phyloP scores from a whole-genome alignment of 2,797 vertebrate species.

The Ctenosaura bakeri region DNA sequence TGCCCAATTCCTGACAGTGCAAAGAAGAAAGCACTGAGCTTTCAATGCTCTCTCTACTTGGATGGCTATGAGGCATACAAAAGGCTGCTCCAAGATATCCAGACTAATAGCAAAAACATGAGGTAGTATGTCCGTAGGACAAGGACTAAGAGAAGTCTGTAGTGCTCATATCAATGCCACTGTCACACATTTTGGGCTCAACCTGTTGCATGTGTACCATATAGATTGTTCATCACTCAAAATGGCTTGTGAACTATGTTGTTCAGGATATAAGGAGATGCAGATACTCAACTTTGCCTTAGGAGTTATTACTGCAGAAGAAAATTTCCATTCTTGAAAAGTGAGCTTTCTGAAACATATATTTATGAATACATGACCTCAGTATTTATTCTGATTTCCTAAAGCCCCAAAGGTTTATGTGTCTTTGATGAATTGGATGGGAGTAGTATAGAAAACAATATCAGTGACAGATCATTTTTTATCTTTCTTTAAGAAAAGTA shows the following conservation, averaged over 20 bases:
- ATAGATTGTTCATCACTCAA: neutral
- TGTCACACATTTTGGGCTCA: neutral
- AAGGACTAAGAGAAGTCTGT: neutral
- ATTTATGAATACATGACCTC: constrained; percentile 27
- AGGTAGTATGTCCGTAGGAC: too few species aligned
- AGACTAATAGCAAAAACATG: neutral
- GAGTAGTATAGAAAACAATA: constrained; percentile 38
- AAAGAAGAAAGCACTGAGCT: neutral
- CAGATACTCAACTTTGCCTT: neutral
- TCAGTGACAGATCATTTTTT: constrained; percentile 50
- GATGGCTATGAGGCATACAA: too few species aligned
- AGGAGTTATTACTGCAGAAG: neutral
- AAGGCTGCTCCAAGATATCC: too few species aligned
- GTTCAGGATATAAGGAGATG: neutral
- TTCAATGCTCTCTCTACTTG: too few species aligned
- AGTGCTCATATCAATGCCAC: neutral
- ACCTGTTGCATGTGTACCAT: neutral
- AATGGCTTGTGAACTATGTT: neutral
- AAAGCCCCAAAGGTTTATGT: constrained; percentile 28
- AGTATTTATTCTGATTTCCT: constrained; percentile 41
- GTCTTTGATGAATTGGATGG: constrained; percentile 50
- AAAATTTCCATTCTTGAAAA: constrained; percentile 39
- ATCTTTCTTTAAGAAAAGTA: constrained; percentile 53
- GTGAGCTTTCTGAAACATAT: constrained; percentile 9
- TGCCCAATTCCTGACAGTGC: too few species aligned